These are phyloP conservation scores for Tiliqua scincoides DNA, from an alignment of 2,113 vertebrate genomes.

Conservation along the genomic window DNA sequence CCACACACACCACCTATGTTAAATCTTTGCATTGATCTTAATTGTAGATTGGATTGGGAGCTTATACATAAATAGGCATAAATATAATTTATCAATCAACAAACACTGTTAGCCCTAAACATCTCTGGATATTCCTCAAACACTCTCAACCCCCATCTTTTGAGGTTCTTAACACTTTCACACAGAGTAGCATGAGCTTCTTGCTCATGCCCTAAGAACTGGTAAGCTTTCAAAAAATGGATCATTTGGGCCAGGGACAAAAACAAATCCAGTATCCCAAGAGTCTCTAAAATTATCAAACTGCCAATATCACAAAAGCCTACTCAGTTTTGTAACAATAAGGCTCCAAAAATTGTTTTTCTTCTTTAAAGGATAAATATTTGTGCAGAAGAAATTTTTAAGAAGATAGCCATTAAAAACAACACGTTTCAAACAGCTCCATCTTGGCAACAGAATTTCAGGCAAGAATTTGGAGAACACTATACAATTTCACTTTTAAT, in stretches of 20 bases:
- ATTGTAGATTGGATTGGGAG: background rate
- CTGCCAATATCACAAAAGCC: background rate
- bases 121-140: too few species aligned
- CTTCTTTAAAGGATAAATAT: background rate
- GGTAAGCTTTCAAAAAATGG: background rate
- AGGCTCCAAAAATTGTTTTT: background rate
- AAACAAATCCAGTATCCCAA: background rate
- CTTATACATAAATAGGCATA: background rate
- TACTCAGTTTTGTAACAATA: background rate
- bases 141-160: background rate
- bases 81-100: background rate
- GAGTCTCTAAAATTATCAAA: background rate
- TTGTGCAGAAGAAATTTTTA: background rate
- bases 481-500: slow-evolving; percentile 13
- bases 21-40: background rate
- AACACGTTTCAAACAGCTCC: background rate
- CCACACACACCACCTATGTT: background rate
- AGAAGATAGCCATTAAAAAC: background rate
- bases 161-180: background rate
- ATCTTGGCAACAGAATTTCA: background rate
- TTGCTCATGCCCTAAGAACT: background rate
- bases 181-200: background rate
- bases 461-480: slow-evolving; percentile 20
- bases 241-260: background rate
- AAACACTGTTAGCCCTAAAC: background rate